Conservation (phyloP, 2,797 vertebrate genomes). For the Psittacula derbiana region DNA sequence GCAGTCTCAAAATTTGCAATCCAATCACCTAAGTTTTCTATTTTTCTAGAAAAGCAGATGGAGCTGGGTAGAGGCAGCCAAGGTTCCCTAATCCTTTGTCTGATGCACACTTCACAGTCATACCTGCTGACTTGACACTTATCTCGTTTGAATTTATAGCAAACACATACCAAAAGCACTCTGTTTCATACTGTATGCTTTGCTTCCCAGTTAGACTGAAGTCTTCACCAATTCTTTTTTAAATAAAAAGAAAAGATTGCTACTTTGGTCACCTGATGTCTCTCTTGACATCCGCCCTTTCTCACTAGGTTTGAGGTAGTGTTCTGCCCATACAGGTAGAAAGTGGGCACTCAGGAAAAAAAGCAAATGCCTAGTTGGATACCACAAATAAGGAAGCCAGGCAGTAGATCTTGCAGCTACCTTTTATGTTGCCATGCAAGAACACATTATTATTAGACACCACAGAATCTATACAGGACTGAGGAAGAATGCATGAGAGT, state of each 20-base stretch:
- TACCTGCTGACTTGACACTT: not conserved
- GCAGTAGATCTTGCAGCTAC: not conserved
- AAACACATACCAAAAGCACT: not conserved
- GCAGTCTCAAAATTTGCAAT: not conserved
- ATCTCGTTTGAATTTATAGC: not conserved
- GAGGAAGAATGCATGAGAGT: rapidly evolving
- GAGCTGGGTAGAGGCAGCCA: not conserved
- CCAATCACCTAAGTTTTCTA: not conserved
- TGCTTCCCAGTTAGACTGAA: not conserved
- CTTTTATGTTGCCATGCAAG: not conserved
- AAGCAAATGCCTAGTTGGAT: not conserved
- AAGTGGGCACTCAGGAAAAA: not conserved
- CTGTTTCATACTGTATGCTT: not conserved
- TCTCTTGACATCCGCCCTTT: not conserved
- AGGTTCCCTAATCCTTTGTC: not conserved
- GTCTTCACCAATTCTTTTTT: not conserved
- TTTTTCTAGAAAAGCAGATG: not conserved
- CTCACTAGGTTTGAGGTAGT: not conserved
- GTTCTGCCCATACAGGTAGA: not conserved
- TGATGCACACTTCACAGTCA: not conserved
- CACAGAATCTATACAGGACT: not conserved
- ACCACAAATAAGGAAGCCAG: not conserved
- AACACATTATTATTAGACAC: not conserved
- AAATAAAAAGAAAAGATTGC: not conserved
- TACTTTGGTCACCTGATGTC: not conserved